Conservation (phyloP, 2,113 vertebrate species). For the Lontra canadensis region DNA sequence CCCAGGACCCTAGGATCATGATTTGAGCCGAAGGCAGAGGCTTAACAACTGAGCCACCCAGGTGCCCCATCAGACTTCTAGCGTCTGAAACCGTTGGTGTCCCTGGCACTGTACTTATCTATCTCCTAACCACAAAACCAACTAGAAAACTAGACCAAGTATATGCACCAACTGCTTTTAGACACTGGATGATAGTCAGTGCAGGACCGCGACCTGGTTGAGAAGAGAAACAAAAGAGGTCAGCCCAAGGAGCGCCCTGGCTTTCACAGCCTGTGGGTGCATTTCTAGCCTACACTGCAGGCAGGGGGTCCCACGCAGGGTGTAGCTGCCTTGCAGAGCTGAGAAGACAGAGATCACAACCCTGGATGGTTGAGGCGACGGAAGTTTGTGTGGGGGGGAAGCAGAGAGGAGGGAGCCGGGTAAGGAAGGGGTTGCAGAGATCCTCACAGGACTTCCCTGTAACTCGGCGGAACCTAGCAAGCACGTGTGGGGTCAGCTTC, state of each 20-base stretch:
- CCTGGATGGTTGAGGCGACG: not conserved
- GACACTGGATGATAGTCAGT: not conserved
- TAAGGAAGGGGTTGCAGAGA: not conserved
- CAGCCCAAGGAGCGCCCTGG: not conserved
- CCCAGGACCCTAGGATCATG: too few relatives aligned
- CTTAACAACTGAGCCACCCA: too few relatives aligned
- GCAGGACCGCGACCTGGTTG: not conserved
- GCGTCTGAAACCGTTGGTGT: not conserved
- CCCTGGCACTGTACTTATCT: not conserved
- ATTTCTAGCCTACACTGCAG: not conserved
- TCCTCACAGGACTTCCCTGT: not conserved
- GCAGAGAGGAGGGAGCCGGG: not conserved
- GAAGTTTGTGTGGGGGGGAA: not conserved
- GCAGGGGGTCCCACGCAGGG: not conserved
- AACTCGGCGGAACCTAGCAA: not conserved
- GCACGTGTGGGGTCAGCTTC: not conserved
- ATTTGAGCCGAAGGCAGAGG: too few relatives aligned
- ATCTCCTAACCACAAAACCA: not conserved
- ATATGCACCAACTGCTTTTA: not conserved
- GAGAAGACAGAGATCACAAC: not conserved
- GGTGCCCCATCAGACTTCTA: not conserved
- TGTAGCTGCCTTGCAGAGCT: not conserved
- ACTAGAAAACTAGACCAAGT: constrained; percentile 11
- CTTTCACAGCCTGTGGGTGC: not conserved
- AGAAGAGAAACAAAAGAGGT: not conserved